phyloP scores from a whole-genome alignment of 1,140 invertebrate genomes.

The Drosophila ficusphila region DNA sequence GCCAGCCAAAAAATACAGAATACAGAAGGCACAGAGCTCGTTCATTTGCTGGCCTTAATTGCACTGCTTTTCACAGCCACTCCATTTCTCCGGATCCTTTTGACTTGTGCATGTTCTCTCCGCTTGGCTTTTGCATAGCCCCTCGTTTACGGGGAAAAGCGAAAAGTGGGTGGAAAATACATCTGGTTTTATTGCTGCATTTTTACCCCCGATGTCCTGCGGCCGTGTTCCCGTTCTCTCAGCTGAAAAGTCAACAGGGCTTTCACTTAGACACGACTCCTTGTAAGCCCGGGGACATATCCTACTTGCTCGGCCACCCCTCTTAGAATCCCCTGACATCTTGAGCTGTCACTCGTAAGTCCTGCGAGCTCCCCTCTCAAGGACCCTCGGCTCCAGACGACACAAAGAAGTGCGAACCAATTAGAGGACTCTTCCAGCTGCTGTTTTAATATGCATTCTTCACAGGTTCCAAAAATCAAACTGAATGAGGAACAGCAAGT shows the following conservation, averaged over 20 bases:
- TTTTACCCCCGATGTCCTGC: constrained; percentile 16
- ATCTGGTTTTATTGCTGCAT: constrained; percentile 1
- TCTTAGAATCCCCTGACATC: background rate
- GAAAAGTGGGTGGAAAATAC: background rate
- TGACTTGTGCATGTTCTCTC: constrained; percentile 9
- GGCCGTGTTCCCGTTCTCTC: constrained; percentile 23
- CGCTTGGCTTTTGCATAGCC: constrained; percentile 28
- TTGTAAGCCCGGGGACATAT: constrained; percentile 14
- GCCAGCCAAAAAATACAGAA: background rate
- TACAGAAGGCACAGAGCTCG: constrained; percentile 21
- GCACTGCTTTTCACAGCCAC: constrained; percentile 36
- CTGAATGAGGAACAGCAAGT: constrained; percentile 33
- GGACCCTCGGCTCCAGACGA: constrained; percentile 20
- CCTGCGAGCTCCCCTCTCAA: background rate
- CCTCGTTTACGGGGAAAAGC: constrained; percentile 38
- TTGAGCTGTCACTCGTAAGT: constrained; percentile 34
- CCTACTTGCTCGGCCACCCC: constrained; percentile 18
- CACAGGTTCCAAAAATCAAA: constrained; percentile 39
- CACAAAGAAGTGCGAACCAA: constrained; percentile 36
- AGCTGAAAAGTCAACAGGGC: constrained; percentile 55
- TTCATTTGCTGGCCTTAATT: constrained; percentile 62
- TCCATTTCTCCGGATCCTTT: constrained; percentile 20
- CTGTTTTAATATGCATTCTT: constrained; percentile 4
- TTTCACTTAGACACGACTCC: constrained; percentile 37
- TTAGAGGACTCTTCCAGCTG: constrained; percentile 1